Percentiles rank a stretch among this genome's conserved stretches.
phyloP scores from a whole-genome alignment of 1,140 invertebrate species.

The Atta colombica region DNA sequence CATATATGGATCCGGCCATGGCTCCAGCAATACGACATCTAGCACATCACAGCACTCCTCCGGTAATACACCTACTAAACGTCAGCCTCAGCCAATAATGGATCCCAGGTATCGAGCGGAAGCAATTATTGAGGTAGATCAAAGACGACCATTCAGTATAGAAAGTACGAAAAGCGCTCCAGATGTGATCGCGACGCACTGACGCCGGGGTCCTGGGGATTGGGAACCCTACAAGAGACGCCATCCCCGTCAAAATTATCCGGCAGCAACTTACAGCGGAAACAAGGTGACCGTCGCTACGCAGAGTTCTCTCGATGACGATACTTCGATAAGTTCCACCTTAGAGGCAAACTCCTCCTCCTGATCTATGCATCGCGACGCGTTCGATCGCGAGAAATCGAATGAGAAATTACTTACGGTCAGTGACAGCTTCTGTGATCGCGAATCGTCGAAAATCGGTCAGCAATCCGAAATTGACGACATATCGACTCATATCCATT shows the following conservation, averaged over 20 bases:
- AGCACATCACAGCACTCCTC: slow-evolving; percentile 69
- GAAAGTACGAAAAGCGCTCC: slow-evolving; percentile 94
- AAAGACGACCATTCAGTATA: slow-evolving; percentile 90
- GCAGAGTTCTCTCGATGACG: slow-evolving; percentile 83
- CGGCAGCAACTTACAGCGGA: slow-evolving; percentile 6
- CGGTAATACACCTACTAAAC: slow-evolving; percentile 54
- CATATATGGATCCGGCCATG: slow-evolving; percentile 75
- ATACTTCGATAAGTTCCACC: slow-evolving; percentile 77
- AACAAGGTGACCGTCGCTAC: slow-evolving; percentile 80
- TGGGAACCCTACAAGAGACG: slow-evolving; percentile 88
- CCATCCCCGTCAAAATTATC: slow-evolving; percentile 85
- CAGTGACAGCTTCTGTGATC: slow-evolving; percentile 6
- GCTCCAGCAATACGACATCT: slow-evolving; percentile 74
- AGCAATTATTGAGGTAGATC: slow-evolving; percentile 89
- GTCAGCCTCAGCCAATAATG: slow-evolving; percentile 18
- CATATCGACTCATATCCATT: neutral
- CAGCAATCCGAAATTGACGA: neutral
- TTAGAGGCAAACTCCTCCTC: slow-evolving; percentile 78
- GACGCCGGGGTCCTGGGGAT: slow-evolving; percentile 87
- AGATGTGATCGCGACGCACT: slow-evolving; percentile 94
- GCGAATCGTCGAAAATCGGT: neutral
- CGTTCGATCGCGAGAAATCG: slow-evolving; percentile 58
- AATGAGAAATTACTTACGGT: neutral
- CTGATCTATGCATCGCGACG: slow-evolving; percentile 78
- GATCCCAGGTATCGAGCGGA: slow-evolving; percentile 88